Conservation (phyloP, 2,797 vertebrate species). For the Oreochromis grahami region DNA sequence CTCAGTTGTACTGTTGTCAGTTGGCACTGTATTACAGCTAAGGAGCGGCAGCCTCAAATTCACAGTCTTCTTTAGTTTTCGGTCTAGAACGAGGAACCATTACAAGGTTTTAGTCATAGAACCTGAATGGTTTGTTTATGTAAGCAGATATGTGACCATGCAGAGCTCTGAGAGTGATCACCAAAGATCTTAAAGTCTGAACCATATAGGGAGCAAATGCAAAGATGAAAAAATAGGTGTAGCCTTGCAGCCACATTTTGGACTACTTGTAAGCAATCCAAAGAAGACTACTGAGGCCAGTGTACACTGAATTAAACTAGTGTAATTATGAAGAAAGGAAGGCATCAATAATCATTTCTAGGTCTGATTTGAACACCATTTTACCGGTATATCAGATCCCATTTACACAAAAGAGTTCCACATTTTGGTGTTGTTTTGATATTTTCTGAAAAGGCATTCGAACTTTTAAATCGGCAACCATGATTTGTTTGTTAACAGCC, state of each 20-base stretch:
- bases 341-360: neutral
- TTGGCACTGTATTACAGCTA: neutral
- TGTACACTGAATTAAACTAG: neutral
- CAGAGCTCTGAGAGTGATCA: neutral
- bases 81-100: neutral
- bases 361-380: neutral
- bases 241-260: neutral
- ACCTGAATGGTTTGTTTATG: neutral
- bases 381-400: neutral
- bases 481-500: slow-evolving; percentile 27
- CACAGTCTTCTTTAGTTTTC: neutral
- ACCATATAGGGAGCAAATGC: neutral
- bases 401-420: neutral
- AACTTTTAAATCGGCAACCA: neutral
- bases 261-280: neutral
- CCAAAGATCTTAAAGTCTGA: neutral
- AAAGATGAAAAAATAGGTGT: neutral
- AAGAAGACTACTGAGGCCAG: neutral
- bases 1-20: neutral
- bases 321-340: neutral
- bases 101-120: neutral
- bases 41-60: neutral
- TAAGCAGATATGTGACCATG: neutral
- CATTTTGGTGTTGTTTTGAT: neutral
- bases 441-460: neutral